Conservation (phyloP, 1,140 invertebrate species). For the Diorhabda carinulata region DNA sequence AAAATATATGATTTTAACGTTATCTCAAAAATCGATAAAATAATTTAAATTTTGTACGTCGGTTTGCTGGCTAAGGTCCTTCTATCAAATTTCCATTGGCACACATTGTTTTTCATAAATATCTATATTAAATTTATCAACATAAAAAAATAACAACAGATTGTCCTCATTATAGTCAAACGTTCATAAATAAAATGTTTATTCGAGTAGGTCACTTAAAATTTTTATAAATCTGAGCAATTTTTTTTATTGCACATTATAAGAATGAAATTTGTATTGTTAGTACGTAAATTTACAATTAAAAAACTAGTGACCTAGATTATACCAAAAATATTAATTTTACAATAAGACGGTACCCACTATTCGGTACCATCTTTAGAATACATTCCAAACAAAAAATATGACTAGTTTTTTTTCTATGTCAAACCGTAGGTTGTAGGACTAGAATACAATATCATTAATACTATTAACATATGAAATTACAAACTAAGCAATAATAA, state of each 20-base stretch:
- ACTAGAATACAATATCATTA: slow-evolving; percentile 31
- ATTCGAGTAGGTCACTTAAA: slow-evolving; percentile 11
- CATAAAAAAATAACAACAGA: slow-evolving; percentile 41
- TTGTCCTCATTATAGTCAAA: slow-evolving; percentile 45
- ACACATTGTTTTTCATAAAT: slow-evolving; percentile 17
- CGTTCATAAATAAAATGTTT: slow-evolving; percentile 22
- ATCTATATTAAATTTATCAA: slow-evolving; percentile 23
- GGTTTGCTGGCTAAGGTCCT: slow-evolving; percentile 19
- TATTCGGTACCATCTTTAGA: too few relatives aligned
- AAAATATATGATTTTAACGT: too few relatives aligned
- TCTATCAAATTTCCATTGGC: slow-evolving; percentile 29
- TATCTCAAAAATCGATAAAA: too few relatives aligned
- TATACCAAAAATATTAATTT: too few relatives aligned
- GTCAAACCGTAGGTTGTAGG: background rate
- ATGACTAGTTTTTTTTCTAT: too few relatives aligned
- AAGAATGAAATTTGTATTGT: too few relatives aligned
- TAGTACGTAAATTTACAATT: too few relatives aligned
- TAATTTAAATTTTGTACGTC: slow-evolving; percentile 24
- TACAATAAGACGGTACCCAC: too few relatives aligned
- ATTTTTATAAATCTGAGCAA: background rate
- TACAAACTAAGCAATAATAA: background rate
- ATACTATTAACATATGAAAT: background rate
- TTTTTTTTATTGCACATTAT: background rate
- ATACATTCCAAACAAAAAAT: too few relatives aligned
- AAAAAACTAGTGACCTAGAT: too few relatives aligned